phyloP scores from a whole-genome alignment of 2,113 vertebrate genomes.

The Microcebus lehilahytsara region DNA sequence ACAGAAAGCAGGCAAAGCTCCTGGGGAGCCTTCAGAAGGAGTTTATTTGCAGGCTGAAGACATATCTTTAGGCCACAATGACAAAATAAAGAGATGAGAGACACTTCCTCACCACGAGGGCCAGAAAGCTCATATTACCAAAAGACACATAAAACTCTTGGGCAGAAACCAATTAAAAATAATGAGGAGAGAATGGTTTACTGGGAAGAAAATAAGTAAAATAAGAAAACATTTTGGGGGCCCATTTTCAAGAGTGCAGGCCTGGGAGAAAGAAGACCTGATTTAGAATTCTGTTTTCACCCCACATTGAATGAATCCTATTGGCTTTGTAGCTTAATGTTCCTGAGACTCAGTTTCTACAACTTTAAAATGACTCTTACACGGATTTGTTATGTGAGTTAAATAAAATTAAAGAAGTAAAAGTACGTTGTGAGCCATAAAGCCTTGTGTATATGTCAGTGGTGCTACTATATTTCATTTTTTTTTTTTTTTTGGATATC shows the following conservation, averaged over 20 bases:
- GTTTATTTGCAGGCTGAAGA: neutral
- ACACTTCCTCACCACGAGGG: neutral
- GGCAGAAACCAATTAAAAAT: constrained; percentile 4
- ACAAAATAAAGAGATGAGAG: neutral
- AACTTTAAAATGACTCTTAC: neutral
- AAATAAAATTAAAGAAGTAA: neutral
- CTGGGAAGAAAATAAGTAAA: neutral
- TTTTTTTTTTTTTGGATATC: neutral
- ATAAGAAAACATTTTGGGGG: neutral
- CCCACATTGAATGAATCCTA: neutral
- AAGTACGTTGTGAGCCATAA: neutral
- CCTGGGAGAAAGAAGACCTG: neutral
- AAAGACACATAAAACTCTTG: neutral
- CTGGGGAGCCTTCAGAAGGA: neutral
- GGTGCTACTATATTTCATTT: neutral
- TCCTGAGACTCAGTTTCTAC: neutral
- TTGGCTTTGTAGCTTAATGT: neutral
- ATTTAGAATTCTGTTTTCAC: neutral
- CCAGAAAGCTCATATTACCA: neutral
- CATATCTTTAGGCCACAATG: neutral
- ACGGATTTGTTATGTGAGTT: neutral
- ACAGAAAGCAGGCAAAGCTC: neutral
- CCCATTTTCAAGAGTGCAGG: neutral
- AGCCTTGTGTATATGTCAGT: neutral
- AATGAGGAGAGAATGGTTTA: neutral